Evolutionary conservation across 2,797 vertebrate species (phyloP).

Genomic region (Acestrorhynchus altus): DNA sequence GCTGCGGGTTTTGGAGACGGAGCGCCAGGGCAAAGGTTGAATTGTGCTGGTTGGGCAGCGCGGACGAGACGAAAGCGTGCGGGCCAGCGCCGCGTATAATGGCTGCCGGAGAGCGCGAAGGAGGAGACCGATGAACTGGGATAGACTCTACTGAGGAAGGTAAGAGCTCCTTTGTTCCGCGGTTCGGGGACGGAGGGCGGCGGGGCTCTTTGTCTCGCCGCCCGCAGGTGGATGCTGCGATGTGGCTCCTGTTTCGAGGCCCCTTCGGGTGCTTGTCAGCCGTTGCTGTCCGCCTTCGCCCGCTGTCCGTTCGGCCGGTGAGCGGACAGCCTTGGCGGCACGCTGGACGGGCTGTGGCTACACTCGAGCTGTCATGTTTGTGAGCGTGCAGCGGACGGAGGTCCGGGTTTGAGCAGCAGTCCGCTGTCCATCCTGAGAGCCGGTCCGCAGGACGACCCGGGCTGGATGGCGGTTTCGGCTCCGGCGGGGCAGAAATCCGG

Average conservation of each 20-base stretch:
- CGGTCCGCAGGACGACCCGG: too few species aligned
- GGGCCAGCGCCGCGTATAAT: conserved; percentile 69
- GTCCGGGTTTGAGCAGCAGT: too few species aligned
- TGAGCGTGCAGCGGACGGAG: too few species aligned
- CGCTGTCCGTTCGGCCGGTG: too few species aligned
- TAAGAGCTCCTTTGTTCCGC: conserved; percentile 33
- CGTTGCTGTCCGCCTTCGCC: not conserved
- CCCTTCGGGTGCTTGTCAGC: conserved; percentile 35
- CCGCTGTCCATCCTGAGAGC: too few species aligned
- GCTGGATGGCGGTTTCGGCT: too few species aligned
- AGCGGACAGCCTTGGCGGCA: not conserved
- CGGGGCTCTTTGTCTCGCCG: conserved; percentile 48
- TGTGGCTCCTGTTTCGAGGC: conserved; percentile 19
- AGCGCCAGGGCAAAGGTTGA: conserved; percentile 27
- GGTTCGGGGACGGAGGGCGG: not conserved
- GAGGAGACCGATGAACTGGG: conserved; percentile 67
- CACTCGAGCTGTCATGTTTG: not conserved
- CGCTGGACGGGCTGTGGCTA: too few species aligned
- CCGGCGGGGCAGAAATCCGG: too few species aligned
- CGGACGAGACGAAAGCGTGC: conserved; percentile 48
- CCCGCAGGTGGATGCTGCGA: conserved; percentile 58
- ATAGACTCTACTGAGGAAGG: conserved; percentile 61
- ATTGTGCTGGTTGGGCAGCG: not conserved
- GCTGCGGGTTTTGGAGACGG: conserved; percentile 31
- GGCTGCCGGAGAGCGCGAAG: conserved; percentile 74